phyloP scores from a whole-genome alignment of 1,140 invertebrate genomes.

The Acromyrmex echinatior region DNA sequence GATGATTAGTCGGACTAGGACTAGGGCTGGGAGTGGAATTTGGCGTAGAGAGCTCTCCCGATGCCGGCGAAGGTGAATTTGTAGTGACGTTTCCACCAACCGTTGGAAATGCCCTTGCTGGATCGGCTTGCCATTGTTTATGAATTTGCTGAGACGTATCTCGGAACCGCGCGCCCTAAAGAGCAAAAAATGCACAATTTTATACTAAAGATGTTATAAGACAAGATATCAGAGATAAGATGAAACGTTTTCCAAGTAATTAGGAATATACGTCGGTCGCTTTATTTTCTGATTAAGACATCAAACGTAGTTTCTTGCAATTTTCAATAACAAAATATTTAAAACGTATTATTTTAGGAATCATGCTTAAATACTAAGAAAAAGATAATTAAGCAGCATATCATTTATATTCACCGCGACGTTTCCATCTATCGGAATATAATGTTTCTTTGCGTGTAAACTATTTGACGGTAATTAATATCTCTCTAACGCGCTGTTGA shows the following conservation, averaged over 20 bases:
- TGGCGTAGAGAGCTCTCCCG: constrained; percentile 80
- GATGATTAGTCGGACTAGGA: constrained; percentile 83
- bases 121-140: constrained; percentile 86
- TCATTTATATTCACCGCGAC: background rate
- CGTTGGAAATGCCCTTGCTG: constrained; percentile 84
- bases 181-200: constrained; percentile 42
- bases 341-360: too few relatives aligned
- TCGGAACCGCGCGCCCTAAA: constrained; percentile 85
- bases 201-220: background rate
- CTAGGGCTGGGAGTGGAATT: constrained; percentile 84
- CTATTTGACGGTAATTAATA: constrained; percentile 50
- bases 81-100: constrained; percentile 78
- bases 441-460: background rate
- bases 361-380: background rate
- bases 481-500: background rate
- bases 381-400: background rate
- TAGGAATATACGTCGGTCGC: background rate
- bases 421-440: background rate
- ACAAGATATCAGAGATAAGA: background rate
- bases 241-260: constrained; percentile 1
- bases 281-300: background rate
- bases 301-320: background rate
- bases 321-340: background rate
- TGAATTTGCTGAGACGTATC: constrained; percentile 86
- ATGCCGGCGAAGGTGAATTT: constrained; percentile 74